Percentiles rank a stretch among this genome's conserved stretches.
Conservation (phyloP, 2,797 vertebrate genomes). For the Gallirallus australis region DNA sequence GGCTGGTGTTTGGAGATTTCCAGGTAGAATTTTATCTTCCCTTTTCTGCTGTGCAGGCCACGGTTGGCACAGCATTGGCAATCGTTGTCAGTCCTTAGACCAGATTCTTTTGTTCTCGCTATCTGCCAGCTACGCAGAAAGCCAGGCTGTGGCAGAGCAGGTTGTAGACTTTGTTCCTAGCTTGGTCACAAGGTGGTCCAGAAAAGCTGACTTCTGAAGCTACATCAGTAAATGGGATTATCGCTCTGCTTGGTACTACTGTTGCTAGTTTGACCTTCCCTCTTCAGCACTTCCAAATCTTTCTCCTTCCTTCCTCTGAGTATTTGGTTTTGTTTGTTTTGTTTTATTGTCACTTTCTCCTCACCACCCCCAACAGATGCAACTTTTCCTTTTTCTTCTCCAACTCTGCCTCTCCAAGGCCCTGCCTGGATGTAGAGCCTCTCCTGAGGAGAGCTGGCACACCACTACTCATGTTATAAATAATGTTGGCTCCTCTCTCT, state of each 20-base stretch:
- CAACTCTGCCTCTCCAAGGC: neutral
- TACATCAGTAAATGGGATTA: neutral
- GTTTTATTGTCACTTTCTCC: slow-evolving; percentile 4
- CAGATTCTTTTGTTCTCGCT: neutral
- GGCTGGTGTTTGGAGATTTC: neutral
- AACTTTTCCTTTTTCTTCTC: slow-evolving; percentile 29
- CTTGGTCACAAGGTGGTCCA: neutral
- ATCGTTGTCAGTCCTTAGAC: neutral
- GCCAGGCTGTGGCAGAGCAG: neutral
- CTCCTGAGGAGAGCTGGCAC: slow-evolving; percentile 66
- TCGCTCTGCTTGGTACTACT: neutral
- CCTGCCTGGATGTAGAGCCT: slow-evolving; percentile 29
- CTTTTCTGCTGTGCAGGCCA: neutral
- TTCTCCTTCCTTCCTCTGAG: neutral
- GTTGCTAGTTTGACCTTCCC: neutral
- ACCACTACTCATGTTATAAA: slow-evolving; percentile 49
- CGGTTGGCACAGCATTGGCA: neutral
- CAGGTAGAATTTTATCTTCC: neutral
- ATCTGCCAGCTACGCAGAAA: neutral
- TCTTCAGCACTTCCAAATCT: neutral
- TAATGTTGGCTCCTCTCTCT: slow-evolving; percentile 54
- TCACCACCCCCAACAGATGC: neutral
- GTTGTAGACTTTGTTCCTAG: neutral
- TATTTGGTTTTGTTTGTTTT: neutral
- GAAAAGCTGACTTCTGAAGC: neutral